Evolutionary conservation across 2,113 vertebrate species (phyloP).

Genomic region (Brachypodius melanocephalos): DNA sequence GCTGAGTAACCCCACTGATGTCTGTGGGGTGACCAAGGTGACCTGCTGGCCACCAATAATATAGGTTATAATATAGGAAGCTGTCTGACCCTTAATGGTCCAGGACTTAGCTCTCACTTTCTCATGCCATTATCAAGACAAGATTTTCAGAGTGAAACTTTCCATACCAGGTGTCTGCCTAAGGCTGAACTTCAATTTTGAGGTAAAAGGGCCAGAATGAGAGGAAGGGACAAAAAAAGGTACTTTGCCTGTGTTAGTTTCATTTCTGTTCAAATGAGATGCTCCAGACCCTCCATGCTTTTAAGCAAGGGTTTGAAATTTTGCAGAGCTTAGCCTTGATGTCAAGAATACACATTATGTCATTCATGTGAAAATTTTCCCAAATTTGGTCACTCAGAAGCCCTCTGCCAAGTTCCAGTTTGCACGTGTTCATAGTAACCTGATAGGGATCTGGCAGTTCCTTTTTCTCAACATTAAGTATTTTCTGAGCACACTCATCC

Average conservation of each 20-base stretch:
- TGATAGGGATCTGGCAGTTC: background rate
- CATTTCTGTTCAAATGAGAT: background rate
- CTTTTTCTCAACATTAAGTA: background rate
- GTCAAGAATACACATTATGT: background rate
- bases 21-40: background rate
- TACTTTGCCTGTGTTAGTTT: background rate
- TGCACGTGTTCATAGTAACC: background rate
- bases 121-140: background rate
- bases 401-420: background rate
- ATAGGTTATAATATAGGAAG: background rate
- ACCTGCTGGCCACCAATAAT: background rate
- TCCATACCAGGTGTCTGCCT: background rate
- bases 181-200: slow-evolving; percentile 12
- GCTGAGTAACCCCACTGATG: background rate
- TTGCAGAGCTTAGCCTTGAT: background rate
- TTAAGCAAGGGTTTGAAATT: slow-evolving; percentile 17
- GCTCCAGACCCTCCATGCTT: background rate
- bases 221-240: background rate
- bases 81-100: background rate
- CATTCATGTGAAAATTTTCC: slow-evolving; percentile 4
- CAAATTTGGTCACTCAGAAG: slow-evolving; percentile 2
- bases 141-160: slow-evolving; percentile 33
- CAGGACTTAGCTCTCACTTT: background rate
- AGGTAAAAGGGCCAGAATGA: background rate
- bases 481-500: background rate